phyloP scores from a whole-genome alignment of 2,797 vertebrate species.

The Florisuga fusca region DNA sequence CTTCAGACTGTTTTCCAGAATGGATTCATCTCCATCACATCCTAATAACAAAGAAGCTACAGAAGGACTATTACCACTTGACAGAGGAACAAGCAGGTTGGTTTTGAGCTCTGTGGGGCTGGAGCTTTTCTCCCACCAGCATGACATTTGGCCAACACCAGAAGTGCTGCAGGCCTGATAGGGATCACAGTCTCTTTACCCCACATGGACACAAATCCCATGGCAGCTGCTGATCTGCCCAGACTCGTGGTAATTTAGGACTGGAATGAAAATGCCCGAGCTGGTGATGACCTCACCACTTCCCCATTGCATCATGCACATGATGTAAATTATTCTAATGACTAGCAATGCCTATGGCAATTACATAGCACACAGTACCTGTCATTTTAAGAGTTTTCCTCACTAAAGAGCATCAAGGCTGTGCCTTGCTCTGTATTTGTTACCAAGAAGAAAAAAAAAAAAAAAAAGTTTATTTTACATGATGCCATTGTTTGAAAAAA shows the following conservation, averaged over 20 bases:
- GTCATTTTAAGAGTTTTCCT: not conserved
- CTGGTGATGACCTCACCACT: not conserved
- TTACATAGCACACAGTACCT: not conserved
- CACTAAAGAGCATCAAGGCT: not conserved
- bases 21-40: not conserved
- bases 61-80: not conserved
- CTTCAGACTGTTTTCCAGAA: slow-evolving; percentile 3
- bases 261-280: not conserved
- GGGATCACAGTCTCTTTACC: not conserved
- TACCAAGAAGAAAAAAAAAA: not conserved
- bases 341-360: not conserved
- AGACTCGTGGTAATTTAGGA: not conserved
- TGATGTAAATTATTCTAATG: not conserved
- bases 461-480: not conserved
- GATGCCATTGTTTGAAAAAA: not conserved
- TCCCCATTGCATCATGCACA: not conserved
- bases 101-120: not conserved
- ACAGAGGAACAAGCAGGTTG: not conserved
- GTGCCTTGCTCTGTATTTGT: not conserved
- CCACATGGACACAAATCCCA: not conserved
- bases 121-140: not conserved
- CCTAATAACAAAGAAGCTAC: not conserved
- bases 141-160: not conserved
- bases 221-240: not conserved
- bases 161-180: not conserved